Conservation (phyloP, 2,113 vertebrate species). For the Nicator chloris region DNA sequence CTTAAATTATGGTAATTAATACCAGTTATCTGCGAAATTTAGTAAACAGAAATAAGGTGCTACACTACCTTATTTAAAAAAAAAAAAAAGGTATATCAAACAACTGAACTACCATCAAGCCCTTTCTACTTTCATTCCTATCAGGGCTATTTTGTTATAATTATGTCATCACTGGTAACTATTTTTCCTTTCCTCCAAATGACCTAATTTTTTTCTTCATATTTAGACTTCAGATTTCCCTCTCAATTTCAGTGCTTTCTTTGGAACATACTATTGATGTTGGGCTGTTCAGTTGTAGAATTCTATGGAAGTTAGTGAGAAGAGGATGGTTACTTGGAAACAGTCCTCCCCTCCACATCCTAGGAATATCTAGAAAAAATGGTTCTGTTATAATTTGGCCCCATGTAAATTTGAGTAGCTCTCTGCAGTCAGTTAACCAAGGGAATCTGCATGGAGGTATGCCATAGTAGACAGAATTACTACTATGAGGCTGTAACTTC, state of each 20-base stretch:
- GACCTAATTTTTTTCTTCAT: neutral
- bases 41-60: constrained; percentile 25
- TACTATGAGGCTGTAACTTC: neutral
- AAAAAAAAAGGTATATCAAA: neutral
- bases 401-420: neutral
- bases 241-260: constrained; percentile 26
- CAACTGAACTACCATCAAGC: neutral
- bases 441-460: neutral
- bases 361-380: neutral
- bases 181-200: neutral
- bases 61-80: neutral
- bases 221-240: neutral
- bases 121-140: constrained; percentile 22
- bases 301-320: neutral
- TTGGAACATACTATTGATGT: neutral
- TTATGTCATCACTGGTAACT: constrained; percentile 13
- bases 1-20: constrained; percentile 57
- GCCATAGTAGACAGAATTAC: neutral
- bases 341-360: neutral
- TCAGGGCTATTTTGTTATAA: neutral
- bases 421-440: neutral
- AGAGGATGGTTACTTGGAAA: neutral
- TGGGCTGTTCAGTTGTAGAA: neutral
- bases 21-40: constrained; percentile 21
- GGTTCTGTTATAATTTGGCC: neutral